phyloP scores from a whole-genome alignment of 2,113 vertebrate genomes.

The Vulpes lagopus region DNA sequence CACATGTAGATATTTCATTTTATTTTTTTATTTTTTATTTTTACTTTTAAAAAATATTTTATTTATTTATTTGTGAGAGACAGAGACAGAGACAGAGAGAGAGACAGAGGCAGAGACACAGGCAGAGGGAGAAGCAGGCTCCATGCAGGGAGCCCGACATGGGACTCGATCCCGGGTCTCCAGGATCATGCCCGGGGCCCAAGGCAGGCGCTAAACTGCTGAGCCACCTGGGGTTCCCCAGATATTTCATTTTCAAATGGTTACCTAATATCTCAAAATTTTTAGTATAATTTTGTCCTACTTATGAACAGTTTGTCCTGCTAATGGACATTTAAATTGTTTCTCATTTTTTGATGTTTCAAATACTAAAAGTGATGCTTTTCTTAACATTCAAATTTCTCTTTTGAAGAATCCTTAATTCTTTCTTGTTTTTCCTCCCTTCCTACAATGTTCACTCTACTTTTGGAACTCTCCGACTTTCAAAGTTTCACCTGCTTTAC shows the following conservation, averaged over 20 bases:
- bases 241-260: conserved; percentile 18
- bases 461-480: not conserved
- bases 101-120: no score
- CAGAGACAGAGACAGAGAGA: no score
- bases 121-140: no score
- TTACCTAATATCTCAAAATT: not conserved
- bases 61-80: no score
- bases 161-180: no score
- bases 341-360: not conserved
- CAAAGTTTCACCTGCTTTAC: not conserved
- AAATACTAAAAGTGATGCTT: conserved; percentile 18
- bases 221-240: not conserved
- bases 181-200: no score
- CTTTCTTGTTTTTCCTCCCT: not conserved
- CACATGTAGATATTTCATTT: not conserved
- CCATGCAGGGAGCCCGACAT: no score
- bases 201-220: no score
- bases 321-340: conserved; percentile 4
- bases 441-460: not conserved
- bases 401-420: conserved; percentile 12
- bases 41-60: no score
- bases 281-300: conserved; percentile 19
- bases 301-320: not conserved
- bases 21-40: not conserved
- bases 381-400: not conserved